Conservation (phyloP, 1,140 invertebrate species). For the Polyergus mexicanus region DNA sequence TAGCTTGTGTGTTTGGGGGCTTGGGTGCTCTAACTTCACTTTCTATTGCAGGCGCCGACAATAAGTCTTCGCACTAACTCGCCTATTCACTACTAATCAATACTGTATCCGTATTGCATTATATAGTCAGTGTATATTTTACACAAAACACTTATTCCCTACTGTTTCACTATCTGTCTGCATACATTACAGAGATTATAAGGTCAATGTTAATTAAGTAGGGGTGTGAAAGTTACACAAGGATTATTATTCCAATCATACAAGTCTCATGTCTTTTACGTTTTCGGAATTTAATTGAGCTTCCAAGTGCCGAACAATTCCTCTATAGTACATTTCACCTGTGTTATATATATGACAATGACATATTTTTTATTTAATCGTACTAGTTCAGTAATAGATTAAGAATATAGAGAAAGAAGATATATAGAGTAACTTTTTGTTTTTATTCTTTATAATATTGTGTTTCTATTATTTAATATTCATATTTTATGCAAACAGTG, state of each 20-base stretch:
- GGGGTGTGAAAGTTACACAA: conserved; percentile 70
- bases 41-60: conserved; percentile 88
- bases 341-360: conserved; percentile 34
- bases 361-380: conserved; percentile 44
- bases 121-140: conserved; percentile 76
- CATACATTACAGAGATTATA: conserved; percentile 71
- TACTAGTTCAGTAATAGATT: conserved; percentile 55
- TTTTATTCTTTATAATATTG: conserved; percentile 31
- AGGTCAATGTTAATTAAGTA: conserved; percentile 72
- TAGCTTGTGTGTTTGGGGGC: conserved; percentile 71
- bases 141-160: conserved; percentile 77
- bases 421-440: not conserved
- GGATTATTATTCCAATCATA: conserved; percentile 11
- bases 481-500: conserved; percentile 26
- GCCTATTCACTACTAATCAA: conserved; percentile 85
- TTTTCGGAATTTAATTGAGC: conserved; percentile 38
- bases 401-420: conserved; percentile 31
- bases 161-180: conserved; percentile 75
- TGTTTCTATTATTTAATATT: conserved; percentile 37
- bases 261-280: conserved; percentile 38
- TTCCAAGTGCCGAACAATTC: conserved; percentile 46
- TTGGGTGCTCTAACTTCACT: conserved; percentile 84
- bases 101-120: conserved; percentile 82
- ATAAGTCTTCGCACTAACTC: conserved; percentile 87
- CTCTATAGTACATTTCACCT: conserved; percentile 18